phyloP scores from a whole-genome alignment of 1,140 invertebrate genomes.

The Octopus sinensis region DNA sequence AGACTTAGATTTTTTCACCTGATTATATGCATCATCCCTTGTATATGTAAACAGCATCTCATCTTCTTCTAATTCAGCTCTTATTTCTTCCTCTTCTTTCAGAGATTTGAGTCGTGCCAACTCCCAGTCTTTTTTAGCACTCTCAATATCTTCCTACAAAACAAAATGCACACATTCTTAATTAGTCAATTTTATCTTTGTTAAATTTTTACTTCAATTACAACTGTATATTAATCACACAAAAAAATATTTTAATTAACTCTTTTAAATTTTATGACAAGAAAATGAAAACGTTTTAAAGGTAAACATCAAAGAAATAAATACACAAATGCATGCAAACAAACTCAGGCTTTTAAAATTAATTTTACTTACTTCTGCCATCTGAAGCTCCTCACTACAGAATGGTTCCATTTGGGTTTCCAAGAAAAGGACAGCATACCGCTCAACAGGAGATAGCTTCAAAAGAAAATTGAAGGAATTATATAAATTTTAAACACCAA shows the following conservation, averaged over 20 bases:
- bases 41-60: conserved; percentile 61
- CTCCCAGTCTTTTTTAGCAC: conserved; percentile 88
- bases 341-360: too few relatives aligned
- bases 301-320: too few relatives aligned
- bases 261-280: too few relatives aligned
- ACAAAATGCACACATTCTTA: conserved; percentile 7
- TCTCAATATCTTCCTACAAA: conserved; percentile 64
- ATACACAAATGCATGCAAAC: too few relatives aligned
- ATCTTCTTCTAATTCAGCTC: conserved; percentile 68
- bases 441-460: conserved; percentile 85
- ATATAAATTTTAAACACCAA: not conserved
- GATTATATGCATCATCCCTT: conserved; percentile 47
- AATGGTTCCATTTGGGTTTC: conserved; percentile 72
- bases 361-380: conserved; percentile 69
- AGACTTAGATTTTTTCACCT: conserved; percentile 43
- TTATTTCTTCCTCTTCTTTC: conserved; percentile 60
- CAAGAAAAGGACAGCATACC: conserved; percentile 88
- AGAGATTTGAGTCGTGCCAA: conserved; percentile 71
- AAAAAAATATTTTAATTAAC: too few relatives aligned
- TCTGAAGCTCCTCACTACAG: conserved; percentile 78
- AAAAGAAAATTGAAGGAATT: conserved; percentile 23
- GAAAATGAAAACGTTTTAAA: too few relatives aligned
- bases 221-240: too few relatives aligned
- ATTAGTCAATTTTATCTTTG: not conserved
- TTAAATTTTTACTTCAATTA: too few relatives aligned